Evolutionary conservation across 2,888 invertebrate species (phyloP).

Genomic region (Caenorhabditis panamensis): DNA sequence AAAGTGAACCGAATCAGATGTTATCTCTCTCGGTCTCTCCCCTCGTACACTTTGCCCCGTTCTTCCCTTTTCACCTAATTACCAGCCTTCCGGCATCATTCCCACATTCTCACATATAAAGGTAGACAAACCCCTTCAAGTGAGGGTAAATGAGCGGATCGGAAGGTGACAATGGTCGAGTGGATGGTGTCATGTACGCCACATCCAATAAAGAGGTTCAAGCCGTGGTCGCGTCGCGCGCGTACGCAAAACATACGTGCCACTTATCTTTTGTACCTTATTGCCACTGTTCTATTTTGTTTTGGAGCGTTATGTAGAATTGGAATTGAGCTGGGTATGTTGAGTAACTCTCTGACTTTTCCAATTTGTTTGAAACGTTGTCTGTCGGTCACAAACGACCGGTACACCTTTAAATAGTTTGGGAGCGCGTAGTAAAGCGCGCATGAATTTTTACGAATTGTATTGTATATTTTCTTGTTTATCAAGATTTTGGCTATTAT

Average conservation of each 20-base stretch:
- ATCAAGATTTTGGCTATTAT: no score
- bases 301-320: no score
- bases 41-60: background rate
- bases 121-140: background rate
- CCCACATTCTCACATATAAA: background rate
- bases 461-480: no score
- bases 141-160: conserved; percentile 25
- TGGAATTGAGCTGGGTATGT: no score
- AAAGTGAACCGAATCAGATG: background rate
- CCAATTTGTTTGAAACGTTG: no score
- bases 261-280: conserved; percentile 15
- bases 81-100: background rate
- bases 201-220: conserved; percentile 22
- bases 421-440: no score
- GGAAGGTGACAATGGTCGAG: conserved; percentile 2
- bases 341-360: no score
- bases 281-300: background rate
- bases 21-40: background rate
- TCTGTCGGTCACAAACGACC: no score
- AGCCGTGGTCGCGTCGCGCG: background rate
- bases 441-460: no score
- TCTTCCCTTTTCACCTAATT: conserved; percentile 1
- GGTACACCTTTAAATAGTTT: no score
- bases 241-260: conserved; percentile 15
- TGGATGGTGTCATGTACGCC: conserved; percentile 23